These are phyloP conservation scores for Galerucella pusilla DNA, from an alignment of 2,888 invertebrate genomes.

Conservation along the genomic window DNA sequence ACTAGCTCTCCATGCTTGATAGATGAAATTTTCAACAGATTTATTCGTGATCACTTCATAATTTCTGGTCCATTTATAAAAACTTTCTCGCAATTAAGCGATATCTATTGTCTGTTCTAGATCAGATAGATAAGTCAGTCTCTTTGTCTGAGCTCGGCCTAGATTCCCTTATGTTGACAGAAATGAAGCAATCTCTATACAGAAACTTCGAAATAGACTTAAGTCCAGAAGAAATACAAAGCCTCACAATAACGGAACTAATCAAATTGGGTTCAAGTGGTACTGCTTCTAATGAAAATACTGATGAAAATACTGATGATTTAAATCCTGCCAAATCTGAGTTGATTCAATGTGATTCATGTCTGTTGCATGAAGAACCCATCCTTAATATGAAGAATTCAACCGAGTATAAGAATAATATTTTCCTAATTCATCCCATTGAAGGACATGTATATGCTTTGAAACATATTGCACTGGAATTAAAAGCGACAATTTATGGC, in stretches of 20 bases:
- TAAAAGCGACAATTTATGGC: constrained; percentile 45
- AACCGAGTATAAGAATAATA: constrained; percentile 20
- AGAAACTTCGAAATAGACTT: constrained; percentile 49
- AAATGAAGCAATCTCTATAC: constrained; percentile 51
- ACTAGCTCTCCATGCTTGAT: too few relatives aligned
- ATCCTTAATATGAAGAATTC: constrained; percentile 40
- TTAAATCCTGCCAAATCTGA: neutral
- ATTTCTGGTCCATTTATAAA: too few relatives aligned
- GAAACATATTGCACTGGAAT: constrained; percentile 32
- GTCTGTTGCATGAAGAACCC: constrained; percentile 36
- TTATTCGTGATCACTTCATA: too few relatives aligned
- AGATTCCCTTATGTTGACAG: constrained; percentile 50
- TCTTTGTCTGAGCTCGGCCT: constrained; percentile 47
- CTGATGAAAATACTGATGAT: neutral
- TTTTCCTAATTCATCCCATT: constrained; percentile 48
- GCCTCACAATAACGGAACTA: constrained; percentile 44
- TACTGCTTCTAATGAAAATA: neutral
- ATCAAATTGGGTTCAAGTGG: constrained; percentile 5
- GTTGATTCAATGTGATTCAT: neutral
- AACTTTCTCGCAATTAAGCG: neutral
- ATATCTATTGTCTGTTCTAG: constrained; percentile 29
- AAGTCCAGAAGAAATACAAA: constrained; percentile 42
- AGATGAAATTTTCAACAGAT: too few relatives aligned
- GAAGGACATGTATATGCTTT: constrained; percentile 44
- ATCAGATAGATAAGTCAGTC: constrained; percentile 41